phyloP scores from a whole-genome alignment of 2,113 vertebrate species.

The Actenoides lindsayi region DNA sequence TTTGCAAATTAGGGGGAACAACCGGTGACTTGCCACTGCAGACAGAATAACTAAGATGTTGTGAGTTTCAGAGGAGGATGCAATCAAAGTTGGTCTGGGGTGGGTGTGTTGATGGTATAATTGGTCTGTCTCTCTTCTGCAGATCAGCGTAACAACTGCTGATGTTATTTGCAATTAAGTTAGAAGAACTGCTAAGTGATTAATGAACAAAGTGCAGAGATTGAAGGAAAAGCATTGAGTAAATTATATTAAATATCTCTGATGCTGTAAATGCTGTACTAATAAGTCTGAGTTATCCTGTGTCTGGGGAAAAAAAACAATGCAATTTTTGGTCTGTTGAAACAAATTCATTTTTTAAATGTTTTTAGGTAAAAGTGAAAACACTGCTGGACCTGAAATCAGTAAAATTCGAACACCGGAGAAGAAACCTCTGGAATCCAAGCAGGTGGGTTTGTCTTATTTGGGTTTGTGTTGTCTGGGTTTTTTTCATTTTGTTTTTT shows the following conservation, averaged over 20 bases:
- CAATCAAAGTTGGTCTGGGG: neutral
- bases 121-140: neutral
- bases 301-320: neutral
- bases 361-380: conserved; percentile 89
- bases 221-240: neutral
- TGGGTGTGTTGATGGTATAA: neutral
- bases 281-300: neutral
- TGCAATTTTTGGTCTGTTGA: neutral
- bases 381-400: conserved; percentile 86
- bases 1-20: neutral
- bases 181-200: neutral
- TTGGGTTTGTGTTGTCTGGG: neutral
- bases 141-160: neutral
- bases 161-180: neutral
- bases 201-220: neutral
- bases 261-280: neutral
- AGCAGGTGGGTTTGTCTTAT: conserved; percentile 73
- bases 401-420: conserved; percentile 91
- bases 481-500: neutral
- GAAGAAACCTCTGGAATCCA: conserved; percentile 87
- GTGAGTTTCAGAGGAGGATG: neutral
- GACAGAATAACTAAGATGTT: neutral
- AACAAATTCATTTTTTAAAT: neutral
- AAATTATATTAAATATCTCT: neutral
- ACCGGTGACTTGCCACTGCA: neutral